Evolutionary conservation across 2,888 invertebrate species (phyloP).

Genomic region (Busseola fusca): DNA sequence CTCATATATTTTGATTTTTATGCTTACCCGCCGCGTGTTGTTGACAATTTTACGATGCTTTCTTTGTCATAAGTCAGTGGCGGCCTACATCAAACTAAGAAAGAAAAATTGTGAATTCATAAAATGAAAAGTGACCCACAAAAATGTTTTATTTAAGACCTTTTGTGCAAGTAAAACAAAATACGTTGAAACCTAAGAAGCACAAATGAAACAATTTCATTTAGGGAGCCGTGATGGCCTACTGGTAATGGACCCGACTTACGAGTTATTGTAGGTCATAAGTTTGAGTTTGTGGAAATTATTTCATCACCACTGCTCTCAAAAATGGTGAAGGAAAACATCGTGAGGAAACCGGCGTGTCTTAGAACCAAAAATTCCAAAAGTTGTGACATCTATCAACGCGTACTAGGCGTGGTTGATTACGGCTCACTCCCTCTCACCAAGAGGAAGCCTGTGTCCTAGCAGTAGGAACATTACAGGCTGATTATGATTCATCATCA

Average conservation of each 20-base stretch:
- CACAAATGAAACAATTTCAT: background rate
- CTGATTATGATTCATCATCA: background rate
- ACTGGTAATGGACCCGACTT: background rate
- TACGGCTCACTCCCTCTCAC: background rate
- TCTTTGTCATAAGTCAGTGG: background rate
- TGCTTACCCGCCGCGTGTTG: background rate
- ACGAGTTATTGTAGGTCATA: background rate
- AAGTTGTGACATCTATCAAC: background rate
- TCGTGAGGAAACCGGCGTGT: background rate
- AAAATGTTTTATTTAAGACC: too few species aligned
- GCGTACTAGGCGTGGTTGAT: background rate
- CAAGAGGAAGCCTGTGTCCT: background rate
- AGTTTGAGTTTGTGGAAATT: background rate
- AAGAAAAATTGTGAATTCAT: background rate
- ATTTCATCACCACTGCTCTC: background rate
- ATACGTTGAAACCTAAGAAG: background rate
- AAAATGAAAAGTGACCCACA: background rate
- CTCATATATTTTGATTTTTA: background rate
- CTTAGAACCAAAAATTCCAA: background rate
- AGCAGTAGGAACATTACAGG: background rate
- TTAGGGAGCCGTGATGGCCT: background rate
- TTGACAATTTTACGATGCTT: background rate
- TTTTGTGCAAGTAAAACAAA: background rate
- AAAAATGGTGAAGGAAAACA: background rate
- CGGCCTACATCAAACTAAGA: background rate